Base-by-base conservation (phyloP, 2,113 vertebrate genomes). In the Microtus montanus region DNA sequence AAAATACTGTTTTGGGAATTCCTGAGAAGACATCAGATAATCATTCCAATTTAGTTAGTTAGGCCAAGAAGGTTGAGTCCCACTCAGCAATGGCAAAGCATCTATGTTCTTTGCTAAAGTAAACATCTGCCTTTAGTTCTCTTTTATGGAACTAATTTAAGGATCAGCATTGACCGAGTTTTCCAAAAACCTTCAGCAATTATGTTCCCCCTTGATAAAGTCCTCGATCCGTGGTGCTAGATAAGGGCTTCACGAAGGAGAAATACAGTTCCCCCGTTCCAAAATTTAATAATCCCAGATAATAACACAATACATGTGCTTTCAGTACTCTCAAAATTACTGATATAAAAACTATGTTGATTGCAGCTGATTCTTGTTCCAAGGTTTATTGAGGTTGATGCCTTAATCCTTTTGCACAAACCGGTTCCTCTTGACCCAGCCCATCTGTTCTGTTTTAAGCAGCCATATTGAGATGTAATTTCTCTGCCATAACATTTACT, bases 391-490 rank as follows among this genome's bases (percentile, higher is more conserved):
- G 5, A 58, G 54, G 54, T 58, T 80, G 80, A 94, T 92, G 92
- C 70, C 52, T 87, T 86, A 64, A 95, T 47, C 44, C 92, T 90
- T 77, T 87, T 94, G 87, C 2, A 63, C 82, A 87, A 90, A 58
- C 35, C 58, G 35, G 88, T 9, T 75, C 58, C 52, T 83, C 80
- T 63, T 87, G 74, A 89, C 75, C 80, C 35, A 79, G 30, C 75
- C 86, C 77, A 93, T 94, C 94, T 96, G 92, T 77, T 94, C 77
- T 52, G 19, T 74, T 90, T 94, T 80, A 89, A 89, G 79, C 5
- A 92, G 49, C 38, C 66, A 89, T 82, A 70, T 75, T 92, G 74
- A 77, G 80, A 71, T 71, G 44, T 54, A 75, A 90, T 77, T 87
- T 89, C 68, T 58, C 47, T 80, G 44, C 17, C 33, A 30, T 41